These are phyloP conservation scores for Microtus oregoni DNA, from an alignment of 2,113 vertebrate species.

Conservation along the genomic window DNA sequence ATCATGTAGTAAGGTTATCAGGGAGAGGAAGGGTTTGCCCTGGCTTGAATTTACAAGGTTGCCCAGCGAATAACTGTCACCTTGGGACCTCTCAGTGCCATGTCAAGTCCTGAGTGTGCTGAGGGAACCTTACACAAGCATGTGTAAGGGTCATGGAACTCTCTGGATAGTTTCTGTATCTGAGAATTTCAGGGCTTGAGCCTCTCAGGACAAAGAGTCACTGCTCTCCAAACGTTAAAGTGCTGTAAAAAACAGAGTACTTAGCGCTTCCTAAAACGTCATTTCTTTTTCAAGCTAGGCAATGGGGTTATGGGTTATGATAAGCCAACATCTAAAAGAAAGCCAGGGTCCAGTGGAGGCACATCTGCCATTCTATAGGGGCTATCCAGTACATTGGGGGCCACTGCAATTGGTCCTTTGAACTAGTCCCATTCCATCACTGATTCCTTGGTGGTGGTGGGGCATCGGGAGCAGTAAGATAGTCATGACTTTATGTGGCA, in stretches of 20 bases:
- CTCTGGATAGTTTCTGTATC: constrained; percentile 9
- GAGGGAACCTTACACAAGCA: constrained; percentile 63
- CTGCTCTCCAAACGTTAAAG: constrained; percentile 15
- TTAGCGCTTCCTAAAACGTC: not conserved
- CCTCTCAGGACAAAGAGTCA: constrained; percentile 37
- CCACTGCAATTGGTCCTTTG: not conserved
- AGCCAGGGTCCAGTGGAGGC: not conserved
- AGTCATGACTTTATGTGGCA: not conserved
- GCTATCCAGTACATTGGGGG: not conserved
- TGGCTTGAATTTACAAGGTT: not conserved
- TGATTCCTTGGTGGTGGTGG: not conserved
- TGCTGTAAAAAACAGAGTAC: not conserved
- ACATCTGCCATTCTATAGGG: not conserved
- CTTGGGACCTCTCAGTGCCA: not conserved
- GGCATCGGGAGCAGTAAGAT: not conserved
- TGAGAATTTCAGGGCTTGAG: constrained; percentile 19
- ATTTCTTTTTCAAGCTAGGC: not conserved
- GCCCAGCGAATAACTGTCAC: not conserved
- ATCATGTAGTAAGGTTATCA: not conserved
- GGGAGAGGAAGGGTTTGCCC: not conserved
- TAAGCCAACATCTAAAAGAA: not conserved
- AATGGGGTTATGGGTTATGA: not conserved
- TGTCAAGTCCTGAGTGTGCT: not conserved
- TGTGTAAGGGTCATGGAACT: constrained; percentile 67
- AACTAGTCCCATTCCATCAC: constrained; percentile 9